Evolutionary conservation across 2,888 invertebrate genomes (phyloP).

Genomic region (Limnephilus auricula): DNA sequence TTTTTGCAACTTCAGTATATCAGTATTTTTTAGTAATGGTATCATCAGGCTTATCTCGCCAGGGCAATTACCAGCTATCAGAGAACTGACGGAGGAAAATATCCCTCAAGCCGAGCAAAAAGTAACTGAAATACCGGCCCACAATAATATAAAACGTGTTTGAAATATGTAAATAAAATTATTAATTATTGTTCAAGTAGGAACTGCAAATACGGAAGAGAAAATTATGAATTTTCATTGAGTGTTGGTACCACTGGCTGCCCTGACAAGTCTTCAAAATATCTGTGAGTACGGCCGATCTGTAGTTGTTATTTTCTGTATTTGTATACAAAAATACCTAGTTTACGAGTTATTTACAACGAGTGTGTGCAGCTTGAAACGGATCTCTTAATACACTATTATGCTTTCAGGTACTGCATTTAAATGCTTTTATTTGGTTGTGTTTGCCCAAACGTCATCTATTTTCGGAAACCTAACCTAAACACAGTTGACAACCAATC

Average conservation of each 20-base stretch:
- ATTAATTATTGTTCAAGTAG: not conserved
- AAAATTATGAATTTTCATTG: not conserved
- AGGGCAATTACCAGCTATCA: too few species aligned
- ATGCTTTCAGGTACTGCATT: not conserved
- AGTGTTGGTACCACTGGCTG: slow-evolving; percentile 8
- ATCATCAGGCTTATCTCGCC: too few species aligned
- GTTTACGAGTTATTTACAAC: not conserved
- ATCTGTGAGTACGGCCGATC: slow-evolving; percentile 26
- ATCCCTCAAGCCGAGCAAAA: too few species aligned
- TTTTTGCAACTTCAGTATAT: too few species aligned
- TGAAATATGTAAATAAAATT: too few species aligned
- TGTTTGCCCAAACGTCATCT: slow-evolving; percentile 33
- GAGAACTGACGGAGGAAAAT: too few species aligned
- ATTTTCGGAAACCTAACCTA: slow-evolving; percentile 37
- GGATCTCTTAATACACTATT: not conserved
- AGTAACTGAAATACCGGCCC: too few species aligned
- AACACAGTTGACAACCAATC: slow-evolving; percentile 35
- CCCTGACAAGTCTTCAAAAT: slow-evolving; percentile 25
- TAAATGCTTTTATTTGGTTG: not conserved
- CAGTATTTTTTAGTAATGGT: too few species aligned
- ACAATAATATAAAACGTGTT: too few species aligned
- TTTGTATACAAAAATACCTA: slow-evolving; percentile 29
- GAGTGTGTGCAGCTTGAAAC: slow-evolving; percentile 7
- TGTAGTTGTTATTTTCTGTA: slow-evolving; percentile 30
- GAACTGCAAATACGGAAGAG: not conserved